Evolutionary conservation across 2,113 vertebrate species (phyloP).

Genomic region (Tupaia chinensis): DNA sequence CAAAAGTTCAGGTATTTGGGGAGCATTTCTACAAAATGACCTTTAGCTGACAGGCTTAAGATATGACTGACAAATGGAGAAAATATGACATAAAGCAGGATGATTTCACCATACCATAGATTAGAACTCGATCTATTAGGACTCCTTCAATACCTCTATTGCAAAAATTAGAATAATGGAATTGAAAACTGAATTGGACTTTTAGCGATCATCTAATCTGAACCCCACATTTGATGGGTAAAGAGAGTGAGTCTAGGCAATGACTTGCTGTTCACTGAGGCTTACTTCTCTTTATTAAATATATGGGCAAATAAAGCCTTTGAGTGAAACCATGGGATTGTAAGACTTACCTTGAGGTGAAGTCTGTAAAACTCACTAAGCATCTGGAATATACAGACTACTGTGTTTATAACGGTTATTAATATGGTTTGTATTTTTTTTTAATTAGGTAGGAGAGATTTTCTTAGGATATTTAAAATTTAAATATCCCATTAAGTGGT

Average conservation of each 20-base stretch:
- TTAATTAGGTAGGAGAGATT: neutral
- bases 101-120: neutral
- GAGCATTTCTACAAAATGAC: neutral
- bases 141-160: neutral
- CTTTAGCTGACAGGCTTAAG: neutral
- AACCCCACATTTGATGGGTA: neutral
- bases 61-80: neutral
- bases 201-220: neutral
- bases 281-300: constrained; percentile 4
- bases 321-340: neutral
- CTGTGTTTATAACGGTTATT: neutral
- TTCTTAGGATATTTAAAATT: constrained; percentile 12
- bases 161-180: neutral
- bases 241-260: neutral
- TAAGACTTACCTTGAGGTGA: neutral
- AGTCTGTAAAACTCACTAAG: neutral
- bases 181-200: neutral
- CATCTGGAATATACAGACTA: neutral
- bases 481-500: constrained; percentile 12
- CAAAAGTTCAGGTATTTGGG: neutral
- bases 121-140: neutral
- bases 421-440: neutral
- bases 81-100: neutral
- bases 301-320: neutral
- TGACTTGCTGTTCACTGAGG: neutral